Evolutionary conservation across 2,113 vertebrate species (phyloP).

Genomic region (Budorcas taxicolor): DNA sequence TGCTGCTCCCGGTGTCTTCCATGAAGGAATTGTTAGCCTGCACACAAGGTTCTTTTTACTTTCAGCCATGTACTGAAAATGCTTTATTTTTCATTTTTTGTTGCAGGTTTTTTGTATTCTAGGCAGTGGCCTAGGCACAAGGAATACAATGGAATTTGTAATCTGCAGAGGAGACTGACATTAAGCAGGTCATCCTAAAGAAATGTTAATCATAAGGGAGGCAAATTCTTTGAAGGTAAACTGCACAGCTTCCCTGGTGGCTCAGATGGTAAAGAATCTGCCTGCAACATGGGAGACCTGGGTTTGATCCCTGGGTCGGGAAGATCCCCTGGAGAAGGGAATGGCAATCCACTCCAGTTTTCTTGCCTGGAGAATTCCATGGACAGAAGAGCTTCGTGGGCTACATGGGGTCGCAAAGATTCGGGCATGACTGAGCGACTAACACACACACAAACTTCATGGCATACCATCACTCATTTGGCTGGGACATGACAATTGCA

Average conservation of each 20-base stretch:
- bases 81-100: not conserved
- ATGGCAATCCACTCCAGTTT: not conserved
- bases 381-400: not conserved
- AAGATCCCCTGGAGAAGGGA: not conserved
- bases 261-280: not conserved
- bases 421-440: not conserved
- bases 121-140: not conserved
- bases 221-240: not conserved
- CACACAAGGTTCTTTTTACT: not conserved
- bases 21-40: not conserved
- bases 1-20: accelerated
- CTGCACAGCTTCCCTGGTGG: accelerated
- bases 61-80: not conserved
- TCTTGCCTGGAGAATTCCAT: not conserved
- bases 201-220: not conserved
- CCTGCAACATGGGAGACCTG: not conserved
- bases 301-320: not conserved
- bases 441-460: not conserved
- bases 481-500: not conserved
- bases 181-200: not conserved
- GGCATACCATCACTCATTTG: not conserved
- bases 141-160: not conserved
- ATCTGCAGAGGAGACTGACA: not conserved
- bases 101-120: not conserved
- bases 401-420: not conserved